phyloP scores from a whole-genome alignment of 1,140 invertebrate species.

The Anastrepha obliqua region DNA sequence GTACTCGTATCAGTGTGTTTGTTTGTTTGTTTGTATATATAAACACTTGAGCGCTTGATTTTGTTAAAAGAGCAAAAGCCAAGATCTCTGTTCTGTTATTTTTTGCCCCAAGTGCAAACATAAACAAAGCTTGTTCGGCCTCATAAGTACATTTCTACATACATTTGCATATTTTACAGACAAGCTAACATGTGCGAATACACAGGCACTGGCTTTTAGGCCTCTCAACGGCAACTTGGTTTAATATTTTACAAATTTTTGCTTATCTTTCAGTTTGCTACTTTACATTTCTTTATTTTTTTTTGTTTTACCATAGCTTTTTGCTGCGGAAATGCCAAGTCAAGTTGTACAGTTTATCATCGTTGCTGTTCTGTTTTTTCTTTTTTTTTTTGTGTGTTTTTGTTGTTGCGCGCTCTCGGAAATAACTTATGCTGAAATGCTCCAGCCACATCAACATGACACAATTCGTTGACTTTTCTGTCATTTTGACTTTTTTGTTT shows the following conservation, averaged over 20 bases:
- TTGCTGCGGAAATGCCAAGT: neutral
- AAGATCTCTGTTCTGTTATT: neutral
- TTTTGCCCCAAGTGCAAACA: neutral
- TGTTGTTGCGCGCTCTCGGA: neutral
- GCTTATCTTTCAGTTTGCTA: conserved; percentile 50
- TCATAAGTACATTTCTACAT: neutral
- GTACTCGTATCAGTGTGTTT: neutral
- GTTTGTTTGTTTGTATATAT: neutral
- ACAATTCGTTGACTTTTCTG: conserved; percentile 39
- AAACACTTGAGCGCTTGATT: neutral
- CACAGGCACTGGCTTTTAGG: neutral
- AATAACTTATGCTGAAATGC: neutral
- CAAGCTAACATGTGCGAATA: neutral
- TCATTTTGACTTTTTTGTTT: neutral
- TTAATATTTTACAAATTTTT: conserved; percentile 44
- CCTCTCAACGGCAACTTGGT: neutral
- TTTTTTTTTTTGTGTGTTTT: neutral
- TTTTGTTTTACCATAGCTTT: conserved; percentile 34
- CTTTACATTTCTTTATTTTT: conserved; percentile 2
- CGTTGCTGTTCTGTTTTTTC: neutral
- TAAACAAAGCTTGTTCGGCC: conserved; percentile 8
- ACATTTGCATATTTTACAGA: neutral
- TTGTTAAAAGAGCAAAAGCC: neutral
- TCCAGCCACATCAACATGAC: conserved; percentile 4
- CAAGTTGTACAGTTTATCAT: neutral